Base-by-base conservation (phyloP, 2,888 invertebrate species). In the Eueremaeus valkanovi region DNA sequence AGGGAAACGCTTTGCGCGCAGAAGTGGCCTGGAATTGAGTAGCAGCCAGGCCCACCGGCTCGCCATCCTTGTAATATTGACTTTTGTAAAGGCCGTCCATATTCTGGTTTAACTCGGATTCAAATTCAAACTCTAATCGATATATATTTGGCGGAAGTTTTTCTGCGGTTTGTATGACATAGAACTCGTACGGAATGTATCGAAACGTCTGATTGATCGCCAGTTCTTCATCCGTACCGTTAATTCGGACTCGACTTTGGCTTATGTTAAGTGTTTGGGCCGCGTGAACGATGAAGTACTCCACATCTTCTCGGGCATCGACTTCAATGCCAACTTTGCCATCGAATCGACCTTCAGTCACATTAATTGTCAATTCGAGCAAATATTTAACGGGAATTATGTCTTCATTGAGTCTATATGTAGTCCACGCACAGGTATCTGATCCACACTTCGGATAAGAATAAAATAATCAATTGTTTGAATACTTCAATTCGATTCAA, bases 21-120 rank as follows among this genome's bases (percentile, higher is more conserved):
- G 24, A 11, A 0, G 73, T 76, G n/a, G 51, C 73, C 51, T 76
- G 73, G 29, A 76, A 76, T 58, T 76, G 76, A 18, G 76, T 73
- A 31, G 73, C 61, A 24, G 76, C 76, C 40, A 75, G 45, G 80
- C 81, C 40, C 82, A 82, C 89, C 88, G 88, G 87, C 80, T 89
- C 88, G 72, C 89, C 86, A 66, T 86, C 85, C 78, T 86, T 88
- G 74, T 86, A 86, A 82, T 91, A 92, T 81, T 88, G 90, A 73
- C 92, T 91, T 76, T 93, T 86, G 84, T 93, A 97, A 86, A 97
- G 95, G 0, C 97, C 97, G 36, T n/a, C 24, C 75, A 75, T 75
- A 49, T 75, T 72, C 27, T 72, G 33, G 21, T 27, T 55, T 18
- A 75, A 58, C 24, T 75, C 40, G 18, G 72, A 58, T 13, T 75